Evolutionary conservation across 1,140 invertebrate genomes (phyloP).

Genomic region (Drosophila miranda): DNA sequence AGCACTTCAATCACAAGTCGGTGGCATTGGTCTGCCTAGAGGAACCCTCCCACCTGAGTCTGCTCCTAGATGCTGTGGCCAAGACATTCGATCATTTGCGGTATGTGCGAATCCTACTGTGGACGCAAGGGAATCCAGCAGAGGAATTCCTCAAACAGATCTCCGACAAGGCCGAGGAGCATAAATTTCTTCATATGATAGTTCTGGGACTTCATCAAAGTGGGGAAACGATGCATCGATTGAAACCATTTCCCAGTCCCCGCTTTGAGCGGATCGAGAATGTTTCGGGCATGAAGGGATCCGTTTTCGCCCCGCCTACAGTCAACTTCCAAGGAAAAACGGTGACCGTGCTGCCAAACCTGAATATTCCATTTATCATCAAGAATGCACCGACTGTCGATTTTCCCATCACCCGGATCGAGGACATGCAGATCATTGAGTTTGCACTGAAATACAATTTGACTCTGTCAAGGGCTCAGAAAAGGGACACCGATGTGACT

Average conservation of each 20-base stretch:
- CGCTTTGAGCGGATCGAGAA: not conserved
- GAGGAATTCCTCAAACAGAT: not conserved
- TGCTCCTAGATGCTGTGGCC: slow-evolving; percentile 1
- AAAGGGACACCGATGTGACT: no score
- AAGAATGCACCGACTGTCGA: not conserved
- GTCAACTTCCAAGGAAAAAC: slow-evolving; percentile 17
- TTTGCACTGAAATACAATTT: slow-evolving; percentile 7
- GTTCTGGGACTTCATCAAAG: slow-evolving; percentile 1
- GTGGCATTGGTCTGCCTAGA: slow-evolving; percentile 34
- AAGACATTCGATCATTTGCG: slow-evolving; percentile 9
- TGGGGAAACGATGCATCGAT: not conserved
- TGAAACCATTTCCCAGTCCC: slow-evolving; percentile 2
- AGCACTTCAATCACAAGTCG: not conserved
- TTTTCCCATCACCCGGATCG: not conserved
- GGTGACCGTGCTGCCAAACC: not conserved
- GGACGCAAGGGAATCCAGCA: not conserved
- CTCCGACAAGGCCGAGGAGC: not conserved
- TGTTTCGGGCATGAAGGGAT: no score
- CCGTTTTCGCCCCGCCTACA: not conserved
- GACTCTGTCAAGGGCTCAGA: not conserved
- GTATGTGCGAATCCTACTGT: slow-evolving; percentile 7
- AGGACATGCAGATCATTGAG: slow-evolving; percentile 4
- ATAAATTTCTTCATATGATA: slow-evolving; percentile 22
- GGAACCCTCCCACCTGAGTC: not conserved
- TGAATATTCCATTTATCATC: not conserved